phyloP scores from a whole-genome alignment of 1,140 invertebrate genomes.

The Heliothis subflexa region DNA sequence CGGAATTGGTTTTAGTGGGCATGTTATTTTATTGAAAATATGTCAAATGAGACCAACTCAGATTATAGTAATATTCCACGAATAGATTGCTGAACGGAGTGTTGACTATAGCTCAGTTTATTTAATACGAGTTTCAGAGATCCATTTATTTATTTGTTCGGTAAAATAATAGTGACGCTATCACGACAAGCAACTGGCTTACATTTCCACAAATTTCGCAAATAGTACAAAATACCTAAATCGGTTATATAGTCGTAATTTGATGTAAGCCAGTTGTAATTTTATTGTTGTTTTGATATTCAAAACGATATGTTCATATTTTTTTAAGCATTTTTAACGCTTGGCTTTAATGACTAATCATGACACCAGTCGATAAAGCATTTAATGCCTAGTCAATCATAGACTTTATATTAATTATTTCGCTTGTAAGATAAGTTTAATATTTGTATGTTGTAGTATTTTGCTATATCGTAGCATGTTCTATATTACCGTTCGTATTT shows the following conservation, averaged over 20 bases:
- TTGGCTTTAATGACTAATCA: conserved; percentile 56
- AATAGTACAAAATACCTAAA: conserved; percentile 49
- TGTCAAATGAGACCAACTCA: conserved; percentile 13
- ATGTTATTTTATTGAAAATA: conserved; percentile 35
- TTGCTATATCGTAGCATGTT: conserved; percentile 39
- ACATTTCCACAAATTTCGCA: conserved; percentile 63
- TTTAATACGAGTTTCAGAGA: conserved; percentile 30
- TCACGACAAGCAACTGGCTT: conserved; percentile 60
- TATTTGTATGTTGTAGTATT: conserved; percentile 36
- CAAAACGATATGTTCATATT: conserved; percentile 49
- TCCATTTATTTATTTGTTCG: conserved; percentile 36
- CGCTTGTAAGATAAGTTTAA: conserved; percentile 35
- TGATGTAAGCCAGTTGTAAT: conserved; percentile 63
- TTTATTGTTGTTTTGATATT: conserved; percentile 52
- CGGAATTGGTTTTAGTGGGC: conserved; percentile 18
- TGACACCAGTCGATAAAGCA: conserved; percentile 58
- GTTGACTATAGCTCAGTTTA: conserved; percentile 24
- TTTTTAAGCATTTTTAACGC: conserved; percentile 60
- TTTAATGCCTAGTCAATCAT: conserved; percentile 49
- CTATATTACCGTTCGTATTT: conserved; percentile 30
- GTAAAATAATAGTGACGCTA: conserved; percentile 55
- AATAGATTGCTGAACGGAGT: conserved; percentile 18
- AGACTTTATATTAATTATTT: conserved; percentile 35
- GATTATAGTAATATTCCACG: conserved; percentile 24
- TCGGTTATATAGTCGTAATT: conserved; percentile 15